Base-by-base conservation (phyloP, 2,888 invertebrate species). In the Aleiodes leptofemur region DNA sequence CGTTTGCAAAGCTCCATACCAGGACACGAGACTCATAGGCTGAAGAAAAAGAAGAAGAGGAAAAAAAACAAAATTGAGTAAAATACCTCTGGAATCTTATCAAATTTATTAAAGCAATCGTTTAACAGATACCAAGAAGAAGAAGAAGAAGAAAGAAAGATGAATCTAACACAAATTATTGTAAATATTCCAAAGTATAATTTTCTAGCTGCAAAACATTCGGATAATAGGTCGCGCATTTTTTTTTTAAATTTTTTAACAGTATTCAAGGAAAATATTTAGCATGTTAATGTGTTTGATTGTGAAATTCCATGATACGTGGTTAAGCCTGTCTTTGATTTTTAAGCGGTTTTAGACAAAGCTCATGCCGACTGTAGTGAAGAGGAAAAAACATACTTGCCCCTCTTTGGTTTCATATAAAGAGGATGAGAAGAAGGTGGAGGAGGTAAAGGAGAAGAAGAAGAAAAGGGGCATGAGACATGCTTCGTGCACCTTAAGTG, bases 321-420 rank as follows among this genome's bases (percentile, higher is more conserved):
- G 80, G 80, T 83, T 86, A 82, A 82, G 83, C 76, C 82, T 84
- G 83, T 84, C 83, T 82, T 73, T 14, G 81, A 77, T 82, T 86
- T 86, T 84, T 85, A 82, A 81, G 80, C 84, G 83, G 84, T 79
- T 73, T 83, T 84, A 81, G 84, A 87, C 85, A 86, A 86, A 87
- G 87, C 83, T 74, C 38, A 71, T 59, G 29, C 71, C 59, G 59
- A 14, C 57, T 57, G 43, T 43, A 43, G 43, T 43, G 57, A 16
- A 9, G 34, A 64, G 53, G 57, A 34, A 43, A 64, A 48, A 29
- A 64, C 64, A 48, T 16, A 23, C 23, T 23, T 64, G 23, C 64
- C 64, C 64, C 64, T 64, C 64, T 64, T 48, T 43, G 48, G 31
- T 51, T 68, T 48, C 13, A 48, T 43, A 56, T 73, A 72, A 73